These are phyloP conservation scores for Knipowitschia caucasica DNA, from an alignment of 2,797 vertebrate species.

Conservation along the genomic window DNA sequence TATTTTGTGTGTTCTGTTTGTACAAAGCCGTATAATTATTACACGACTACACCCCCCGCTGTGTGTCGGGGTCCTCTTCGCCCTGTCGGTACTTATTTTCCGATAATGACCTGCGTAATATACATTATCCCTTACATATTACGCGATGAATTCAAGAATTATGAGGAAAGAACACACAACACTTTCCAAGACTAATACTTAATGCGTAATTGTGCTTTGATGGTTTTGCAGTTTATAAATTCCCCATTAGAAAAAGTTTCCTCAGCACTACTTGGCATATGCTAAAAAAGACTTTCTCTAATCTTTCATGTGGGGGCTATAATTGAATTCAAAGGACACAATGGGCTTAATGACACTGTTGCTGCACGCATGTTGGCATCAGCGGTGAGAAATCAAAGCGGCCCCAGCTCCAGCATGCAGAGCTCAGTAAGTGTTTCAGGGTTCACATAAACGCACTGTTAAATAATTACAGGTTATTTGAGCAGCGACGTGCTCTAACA, in stretches of 20 bases:
- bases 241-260: too few species aligned
- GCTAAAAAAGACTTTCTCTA: neutral
- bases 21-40: too few species aligned
- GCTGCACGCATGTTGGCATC: neutral
- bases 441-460: neutral
- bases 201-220: neutral
- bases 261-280: too few species aligned
- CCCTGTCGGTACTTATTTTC: too few species aligned
- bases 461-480: conserved; percentile 4
- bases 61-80: too few species aligned
- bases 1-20: too few species aligned
- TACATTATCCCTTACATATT: too few species aligned
- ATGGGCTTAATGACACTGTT: conserved; percentile 2
- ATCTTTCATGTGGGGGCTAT: neutral
- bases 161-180: too few species aligned
- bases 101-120: too few species aligned
- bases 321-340: conserved; percentile 2
- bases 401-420: neutral
- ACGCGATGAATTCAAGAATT: too few species aligned
- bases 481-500: neutral
- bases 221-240: neutral
- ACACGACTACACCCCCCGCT: too few species aligned
- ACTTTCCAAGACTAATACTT: too few species aligned
- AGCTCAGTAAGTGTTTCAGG: neutral
- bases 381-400: neutral